phyloP scores from a whole-genome alignment of 2,888 invertebrate species.

The Neoscelio sp. region DNA sequence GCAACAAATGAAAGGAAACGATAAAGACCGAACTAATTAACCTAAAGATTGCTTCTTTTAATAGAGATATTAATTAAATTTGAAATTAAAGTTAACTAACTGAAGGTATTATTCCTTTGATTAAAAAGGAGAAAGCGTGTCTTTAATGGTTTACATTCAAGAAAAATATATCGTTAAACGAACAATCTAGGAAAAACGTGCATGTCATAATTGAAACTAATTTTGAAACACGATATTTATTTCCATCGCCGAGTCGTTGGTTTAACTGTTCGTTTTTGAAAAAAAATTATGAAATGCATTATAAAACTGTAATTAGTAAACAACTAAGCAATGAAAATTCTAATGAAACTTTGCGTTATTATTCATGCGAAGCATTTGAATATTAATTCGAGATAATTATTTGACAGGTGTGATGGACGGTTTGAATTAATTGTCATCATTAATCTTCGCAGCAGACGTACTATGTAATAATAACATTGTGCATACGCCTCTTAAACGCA shows the following conservation, averaged over 20 bases:
- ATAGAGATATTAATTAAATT: conserved; percentile 22
- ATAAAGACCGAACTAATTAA: conserved; percentile 22
- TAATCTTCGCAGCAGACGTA: conserved; percentile 34
- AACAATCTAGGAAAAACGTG: too few species aligned
- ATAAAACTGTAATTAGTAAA: too few species aligned
- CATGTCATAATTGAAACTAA: too few species aligned
- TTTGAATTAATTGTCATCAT: conserved; percentile 54
- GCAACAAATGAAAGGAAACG: conserved; percentile 2
- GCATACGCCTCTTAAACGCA: conserved; percentile 26
- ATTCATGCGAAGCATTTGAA: conserved; percentile 25
- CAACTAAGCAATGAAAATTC: conserved; percentile 19
- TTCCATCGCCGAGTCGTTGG: too few species aligned
- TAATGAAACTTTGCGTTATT: conserved; percentile 21
- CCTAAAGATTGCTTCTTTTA: conserved; percentile 9
- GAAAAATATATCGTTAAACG: too few species aligned
- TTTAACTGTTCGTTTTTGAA: too few species aligned
- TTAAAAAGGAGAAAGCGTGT: too few species aligned
- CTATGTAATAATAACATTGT: conserved; percentile 38
- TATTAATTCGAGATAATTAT: conserved; percentile 59
- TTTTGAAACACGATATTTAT: too few species aligned
- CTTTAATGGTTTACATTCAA: too few species aligned
- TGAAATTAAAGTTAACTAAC: neutral
- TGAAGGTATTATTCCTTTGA: too few species aligned
- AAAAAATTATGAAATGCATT: too few species aligned
- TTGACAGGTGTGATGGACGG: conserved; percentile 48